phyloP scores from a whole-genome alignment of 2,888 invertebrate species.

The Acanthosoma haemorrhoidale region DNA sequence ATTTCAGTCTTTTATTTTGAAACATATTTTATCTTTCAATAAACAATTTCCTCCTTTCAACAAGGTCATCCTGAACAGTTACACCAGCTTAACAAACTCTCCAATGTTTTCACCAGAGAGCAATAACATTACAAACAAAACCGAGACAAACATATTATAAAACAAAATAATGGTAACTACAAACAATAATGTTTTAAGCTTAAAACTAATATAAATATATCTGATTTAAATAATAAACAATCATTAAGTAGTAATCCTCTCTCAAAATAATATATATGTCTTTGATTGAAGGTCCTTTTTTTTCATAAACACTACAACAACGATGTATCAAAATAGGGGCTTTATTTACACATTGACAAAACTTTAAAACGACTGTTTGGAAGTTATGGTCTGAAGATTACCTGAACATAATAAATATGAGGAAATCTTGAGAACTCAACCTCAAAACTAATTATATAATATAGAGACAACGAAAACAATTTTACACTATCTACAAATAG shows the following conservation, averaged over 20 bases:
- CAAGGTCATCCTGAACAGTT: background rate
- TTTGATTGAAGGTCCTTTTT: constrained; percentile 16
- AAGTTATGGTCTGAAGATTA: background rate
- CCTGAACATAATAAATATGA: background rate
- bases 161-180: constrained; percentile 23
- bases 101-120: background rate
- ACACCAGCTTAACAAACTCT: constrained; percentile 9
- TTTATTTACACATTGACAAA: constrained; percentile 24
- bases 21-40: no score
- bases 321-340: constrained; percentile 24
- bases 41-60: no score
- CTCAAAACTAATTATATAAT: background rate
- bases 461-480: constrained; percentile 12
- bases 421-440: background rate
- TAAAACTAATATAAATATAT: constrained; percentile 27
- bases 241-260: constrained; percentile 20
- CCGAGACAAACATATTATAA: background rate
- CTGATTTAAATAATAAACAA: constrained; percentile 29
- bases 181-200: constrained; percentile 22
- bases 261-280: constrained; percentile 24
- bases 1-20: constrained; percentile 9
- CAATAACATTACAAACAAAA: constrained; percentile 20
- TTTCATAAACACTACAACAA: constrained; percentile 14
- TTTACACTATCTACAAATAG: constrained; percentile 23
- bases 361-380: background rate